A percentile compares a stretch with the other conserved stretches of the same genome.
Evolutionary conservation across 2,113 vertebrate species (phyloP).

Genomic region (Bubalus kerabau): DNA sequence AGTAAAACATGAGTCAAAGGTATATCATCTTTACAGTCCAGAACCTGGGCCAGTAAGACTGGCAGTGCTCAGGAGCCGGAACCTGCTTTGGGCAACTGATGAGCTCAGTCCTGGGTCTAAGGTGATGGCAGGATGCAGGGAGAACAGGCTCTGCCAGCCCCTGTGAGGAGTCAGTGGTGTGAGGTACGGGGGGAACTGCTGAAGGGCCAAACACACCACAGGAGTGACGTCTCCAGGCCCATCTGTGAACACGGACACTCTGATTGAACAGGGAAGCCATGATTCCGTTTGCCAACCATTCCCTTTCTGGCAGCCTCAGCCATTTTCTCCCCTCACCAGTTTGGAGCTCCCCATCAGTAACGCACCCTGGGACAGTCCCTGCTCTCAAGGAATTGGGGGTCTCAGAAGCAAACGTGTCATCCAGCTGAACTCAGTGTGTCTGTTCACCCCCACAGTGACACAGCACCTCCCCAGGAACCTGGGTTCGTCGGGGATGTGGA

Average conservation of each 20-base stretch:
- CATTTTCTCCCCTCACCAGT: not conserved
- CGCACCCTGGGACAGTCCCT: not conserved
- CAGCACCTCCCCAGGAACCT: not conserved
- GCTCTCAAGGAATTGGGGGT: not conserved
- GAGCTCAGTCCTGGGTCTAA: not conserved
- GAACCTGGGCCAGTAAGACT: not conserved
- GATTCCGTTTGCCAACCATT: not conserved
- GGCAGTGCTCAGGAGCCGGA: not conserved
- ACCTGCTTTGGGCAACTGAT: not conserved
- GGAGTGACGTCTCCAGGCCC: not conserved
- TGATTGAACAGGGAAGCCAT: not conserved
- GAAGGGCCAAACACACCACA: not conserved
- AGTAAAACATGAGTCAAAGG: slow-evolving; percentile 58
- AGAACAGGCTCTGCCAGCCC: not conserved
- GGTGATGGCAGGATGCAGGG: not conserved
- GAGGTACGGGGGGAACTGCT: not conserved
- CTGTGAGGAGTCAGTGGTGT: not conserved
- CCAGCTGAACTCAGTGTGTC: not conserved
- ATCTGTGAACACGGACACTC: not conserved
- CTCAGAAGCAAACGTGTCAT: not conserved
- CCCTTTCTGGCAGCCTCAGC: not conserved
- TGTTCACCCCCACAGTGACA: not conserved
- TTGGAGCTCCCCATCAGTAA: not conserved
- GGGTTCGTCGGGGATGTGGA: not conserved
- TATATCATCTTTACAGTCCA: not conserved